phyloP scores from a whole-genome alignment of 2,113 vertebrate genomes.

The Myxocyprinus asiaticus region DNA sequence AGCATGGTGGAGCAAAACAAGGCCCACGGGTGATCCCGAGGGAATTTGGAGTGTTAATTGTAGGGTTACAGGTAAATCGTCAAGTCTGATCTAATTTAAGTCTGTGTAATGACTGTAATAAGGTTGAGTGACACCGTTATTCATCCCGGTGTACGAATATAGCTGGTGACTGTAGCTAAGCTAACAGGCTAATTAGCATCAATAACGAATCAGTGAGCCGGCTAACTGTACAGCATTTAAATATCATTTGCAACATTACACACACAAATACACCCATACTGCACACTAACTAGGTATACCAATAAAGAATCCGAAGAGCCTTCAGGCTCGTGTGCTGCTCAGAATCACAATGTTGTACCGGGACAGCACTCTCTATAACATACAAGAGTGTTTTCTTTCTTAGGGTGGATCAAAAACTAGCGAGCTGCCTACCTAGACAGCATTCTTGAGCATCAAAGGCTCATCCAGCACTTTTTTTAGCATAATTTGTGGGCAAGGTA shows the following conservation, averaged over 20 bases:
- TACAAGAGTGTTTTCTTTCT: not conserved
- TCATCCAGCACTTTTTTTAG: too few relatives aligned
- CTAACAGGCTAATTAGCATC: constrained; percentile 57
- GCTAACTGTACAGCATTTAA: not conserved
- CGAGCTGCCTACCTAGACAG: not conserved
- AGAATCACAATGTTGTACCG: not conserved
- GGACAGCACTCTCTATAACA: not conserved
- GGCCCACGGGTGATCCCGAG: not conserved
- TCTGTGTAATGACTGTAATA: not conserved
- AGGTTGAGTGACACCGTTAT: not conserved
- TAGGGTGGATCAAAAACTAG: not conserved
- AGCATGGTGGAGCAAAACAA: constrained; percentile 18
- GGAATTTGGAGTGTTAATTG: too few relatives aligned
- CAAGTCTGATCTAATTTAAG: too few relatives aligned
- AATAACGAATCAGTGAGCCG: not conserved
- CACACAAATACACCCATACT: too few relatives aligned
- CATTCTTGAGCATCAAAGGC: not conserved
- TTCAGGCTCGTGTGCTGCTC: too few relatives aligned
- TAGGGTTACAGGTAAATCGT: too few relatives aligned
- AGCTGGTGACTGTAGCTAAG: not conserved
- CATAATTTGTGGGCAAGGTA: not conserved
- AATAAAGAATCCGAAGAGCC: too few relatives aligned
- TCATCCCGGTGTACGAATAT: too few relatives aligned
- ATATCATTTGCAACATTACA: not conserved
- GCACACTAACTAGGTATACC: too few relatives aligned